These are phyloP conservation scores for Cremastinae sp. DNA, from an alignment of 2,888 invertebrate species.

Conservation along the genomic window DNA sequence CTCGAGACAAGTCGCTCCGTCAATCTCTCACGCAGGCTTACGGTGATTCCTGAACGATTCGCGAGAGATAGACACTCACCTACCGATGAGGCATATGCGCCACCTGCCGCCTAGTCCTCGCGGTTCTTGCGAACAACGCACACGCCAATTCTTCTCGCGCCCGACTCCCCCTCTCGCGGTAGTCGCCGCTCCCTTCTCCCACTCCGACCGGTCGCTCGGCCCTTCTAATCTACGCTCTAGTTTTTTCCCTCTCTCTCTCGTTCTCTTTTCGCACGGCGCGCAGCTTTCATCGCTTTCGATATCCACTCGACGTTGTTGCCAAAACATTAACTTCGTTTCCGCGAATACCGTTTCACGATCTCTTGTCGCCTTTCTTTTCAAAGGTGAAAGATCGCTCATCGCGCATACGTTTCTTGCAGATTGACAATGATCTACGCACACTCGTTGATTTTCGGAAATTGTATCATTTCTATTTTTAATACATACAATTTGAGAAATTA, in stretches of 20 bases:
- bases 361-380: too few relatives aligned
- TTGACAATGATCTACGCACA: too few relatives aligned
- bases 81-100: constrained; percentile 14
- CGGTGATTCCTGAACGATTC: constrained; percentile 18
- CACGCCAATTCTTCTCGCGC: constrained; percentile 47
- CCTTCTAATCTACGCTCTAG: constrained; percentile 43
- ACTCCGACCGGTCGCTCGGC: too few relatives aligned
- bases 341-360: too few relatives aligned
- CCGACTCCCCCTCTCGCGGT: constrained; percentile 21
- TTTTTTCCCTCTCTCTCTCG: constrained; percentile 37
- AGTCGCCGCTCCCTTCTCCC: constrained; percentile 20
- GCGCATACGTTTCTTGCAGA: too few relatives aligned
- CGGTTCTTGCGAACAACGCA: constrained; percentile 27
- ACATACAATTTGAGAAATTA: too few relatives aligned
- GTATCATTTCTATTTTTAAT: too few relatives aligned
- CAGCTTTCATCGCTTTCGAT: constrained; percentile 66
- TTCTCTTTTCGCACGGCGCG: constrained; percentile 51
- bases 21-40: constrained; percentile 34
- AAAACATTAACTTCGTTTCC: constrained; percentile 14
- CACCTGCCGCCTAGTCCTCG: constrained; percentile 36
- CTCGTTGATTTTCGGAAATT: too few relatives aligned
- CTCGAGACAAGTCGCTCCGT: constrained; percentile 35
- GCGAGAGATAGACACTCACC: constrained; percentile 9
- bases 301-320: constrained; percentile 47
- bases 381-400: too few relatives aligned